Evolutionary conservation across 1,140 invertebrate genomes (phyloP).

Genomic region (Antheraea mylitta): DNA sequence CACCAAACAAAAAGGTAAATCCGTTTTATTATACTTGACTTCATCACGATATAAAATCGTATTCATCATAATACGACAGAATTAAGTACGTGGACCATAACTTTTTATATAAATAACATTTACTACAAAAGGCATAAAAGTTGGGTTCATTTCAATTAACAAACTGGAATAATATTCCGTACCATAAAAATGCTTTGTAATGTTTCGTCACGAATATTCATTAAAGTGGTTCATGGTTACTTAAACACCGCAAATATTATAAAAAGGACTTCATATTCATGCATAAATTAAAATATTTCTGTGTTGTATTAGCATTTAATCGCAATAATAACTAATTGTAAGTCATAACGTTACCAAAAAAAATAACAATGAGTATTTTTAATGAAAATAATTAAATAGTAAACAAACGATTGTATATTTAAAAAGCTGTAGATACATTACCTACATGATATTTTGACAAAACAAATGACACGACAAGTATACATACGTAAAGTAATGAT

Average conservation of each 20-base stretch:
- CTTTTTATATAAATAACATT: neutral
- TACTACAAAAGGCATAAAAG: neutral
- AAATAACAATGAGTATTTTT: too few species aligned
- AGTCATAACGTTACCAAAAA: neutral
- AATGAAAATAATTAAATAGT: too few species aligned
- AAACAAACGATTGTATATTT: too few species aligned
- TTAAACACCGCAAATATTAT: neutral
- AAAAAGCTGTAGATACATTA: too few species aligned
- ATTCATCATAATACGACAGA: neutral
- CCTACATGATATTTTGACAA: too few species aligned
- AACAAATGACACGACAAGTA: too few species aligned
- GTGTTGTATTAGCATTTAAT: neutral
- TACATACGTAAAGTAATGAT: too few species aligned
- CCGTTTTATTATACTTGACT: neutral
- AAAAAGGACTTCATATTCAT: neutral
- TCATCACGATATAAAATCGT: neutral
- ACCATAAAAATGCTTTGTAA: neutral
- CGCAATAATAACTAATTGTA: neutral
- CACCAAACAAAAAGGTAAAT: neutral
- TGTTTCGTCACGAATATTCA: neutral
- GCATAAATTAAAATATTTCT: neutral
- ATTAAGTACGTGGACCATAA: neutral
- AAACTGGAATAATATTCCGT: neutral
- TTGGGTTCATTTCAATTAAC: neutral
- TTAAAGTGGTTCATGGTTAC: slow-evolving; percentile 4